phyloP scores from a whole-genome alignment of 2,797 vertebrate species.

The Lithobates sylvaticus region DNA sequence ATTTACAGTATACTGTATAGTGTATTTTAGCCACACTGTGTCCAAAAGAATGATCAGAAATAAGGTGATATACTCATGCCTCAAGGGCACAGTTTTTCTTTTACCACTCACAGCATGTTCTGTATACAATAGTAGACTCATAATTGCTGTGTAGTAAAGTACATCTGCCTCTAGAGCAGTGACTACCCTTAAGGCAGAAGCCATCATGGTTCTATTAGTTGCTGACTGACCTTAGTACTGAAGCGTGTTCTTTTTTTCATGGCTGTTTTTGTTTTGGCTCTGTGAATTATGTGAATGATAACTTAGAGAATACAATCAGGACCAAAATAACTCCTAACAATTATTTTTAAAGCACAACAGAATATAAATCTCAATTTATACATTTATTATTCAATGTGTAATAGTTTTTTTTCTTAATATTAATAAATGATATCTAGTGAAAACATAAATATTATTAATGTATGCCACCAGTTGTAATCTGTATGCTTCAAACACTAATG shows the following conservation, averaged over 20 bases:
- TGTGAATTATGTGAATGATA: conserved; percentile 46
- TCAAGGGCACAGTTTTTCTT: conserved; percentile 52
- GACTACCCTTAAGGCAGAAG: conserved; percentile 58
- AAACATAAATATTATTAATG: neutral
- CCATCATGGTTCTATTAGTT: conserved; percentile 58
- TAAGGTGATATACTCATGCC: conserved; percentile 58
- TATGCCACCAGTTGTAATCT: neutral
- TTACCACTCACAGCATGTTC: conserved; percentile 43
- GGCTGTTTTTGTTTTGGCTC: conserved; percentile 29
- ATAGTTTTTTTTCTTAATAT: no score
- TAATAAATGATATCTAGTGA: no score
- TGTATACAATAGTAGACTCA: conserved; percentile 51
- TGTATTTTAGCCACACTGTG: conserved; percentile 30
- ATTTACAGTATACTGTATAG: conserved; percentile 6
- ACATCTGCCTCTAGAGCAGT: conserved; percentile 54
- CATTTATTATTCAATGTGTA: no score
- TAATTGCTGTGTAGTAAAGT: conserved; percentile 59
- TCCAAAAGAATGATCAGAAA: conserved; percentile 50
- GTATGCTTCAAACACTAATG: neutral
- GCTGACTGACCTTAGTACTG: conserved; percentile 55
- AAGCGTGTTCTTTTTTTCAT: conserved; percentile 50
- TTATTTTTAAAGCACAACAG: no score
- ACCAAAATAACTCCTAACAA: conserved; percentile 5
- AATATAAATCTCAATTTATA: no score
- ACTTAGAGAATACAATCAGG: conserved; percentile 1